Percentiles rank a stretch among this genome's conserved stretches.
phyloP scores from a whole-genome alignment of 2,888 invertebrate species.

The Osmoderma eremita region DNA sequence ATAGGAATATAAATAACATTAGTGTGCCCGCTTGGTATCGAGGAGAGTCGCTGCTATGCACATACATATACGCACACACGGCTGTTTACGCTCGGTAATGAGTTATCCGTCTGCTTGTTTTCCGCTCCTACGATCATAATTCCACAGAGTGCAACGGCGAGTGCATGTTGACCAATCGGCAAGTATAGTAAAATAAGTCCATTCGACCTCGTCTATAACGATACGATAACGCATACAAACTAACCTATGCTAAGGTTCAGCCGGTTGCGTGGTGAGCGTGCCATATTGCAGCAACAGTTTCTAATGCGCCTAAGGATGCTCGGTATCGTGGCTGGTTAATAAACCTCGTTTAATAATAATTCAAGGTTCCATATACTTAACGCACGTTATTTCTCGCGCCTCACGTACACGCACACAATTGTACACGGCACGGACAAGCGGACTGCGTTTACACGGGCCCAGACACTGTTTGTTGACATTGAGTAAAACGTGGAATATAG shows the following conservation, averaged over 20 bases:
- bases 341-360: slow-evolving; percentile 47
- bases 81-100: slow-evolving; percentile 5
- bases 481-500: slow-evolving; percentile 8
- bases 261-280: slow-evolving; percentile 40
- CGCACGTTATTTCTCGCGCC: slow-evolving; percentile 33
- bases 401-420: not conserved
- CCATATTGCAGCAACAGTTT: slow-evolving; percentile 43
- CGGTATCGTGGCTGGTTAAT: slow-evolving; percentile 45
- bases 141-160: slow-evolving; percentile 26
- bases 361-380: slow-evolving; percentile 45
- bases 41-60: too few relatives aligned
- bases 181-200: slow-evolving; percentile 42
- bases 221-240: slow-evolving; percentile 43
- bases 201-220: slow-evolving; percentile 39
- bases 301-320: slow-evolving; percentile 43
- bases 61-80: too few relatives aligned
- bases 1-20: too few relatives aligned
- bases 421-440: not conserved
- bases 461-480: not conserved
- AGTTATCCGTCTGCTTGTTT: slow-evolving; percentile 32
- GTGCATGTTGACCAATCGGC: slow-evolving; percentile 28
- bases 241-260: slow-evolving; percentile 44
- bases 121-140: slow-evolving; percentile 34
- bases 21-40: too few relatives aligned
- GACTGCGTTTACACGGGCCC: not conserved